Conservation (phyloP, 2,113 vertebrate species). For the Peucedramus taeniatus region DNA sequence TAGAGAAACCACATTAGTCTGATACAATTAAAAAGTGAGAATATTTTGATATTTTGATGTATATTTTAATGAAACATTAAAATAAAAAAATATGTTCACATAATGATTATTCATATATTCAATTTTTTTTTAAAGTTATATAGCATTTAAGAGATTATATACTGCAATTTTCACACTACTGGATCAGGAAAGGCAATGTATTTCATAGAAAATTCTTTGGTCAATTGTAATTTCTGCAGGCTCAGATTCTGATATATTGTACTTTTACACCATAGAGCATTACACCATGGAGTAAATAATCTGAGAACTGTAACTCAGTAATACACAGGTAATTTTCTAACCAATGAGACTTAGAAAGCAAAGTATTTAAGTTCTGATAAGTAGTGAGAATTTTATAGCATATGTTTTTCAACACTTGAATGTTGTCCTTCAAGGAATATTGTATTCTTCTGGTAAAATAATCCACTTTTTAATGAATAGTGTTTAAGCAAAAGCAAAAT, state of each 20-base stretch:
- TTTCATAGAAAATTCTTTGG: not conserved
- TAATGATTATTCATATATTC: not conserved
- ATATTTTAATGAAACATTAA: not conserved
- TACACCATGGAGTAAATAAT: not conserved
- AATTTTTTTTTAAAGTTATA: not conserved
- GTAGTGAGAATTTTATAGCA: not conserved
- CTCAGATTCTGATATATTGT: not conserved
- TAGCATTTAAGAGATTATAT: not conserved
- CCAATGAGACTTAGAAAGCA: not conserved
- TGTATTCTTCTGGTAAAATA: not conserved
- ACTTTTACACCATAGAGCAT: not conserved
- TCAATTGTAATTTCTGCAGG: rapidly evolving
- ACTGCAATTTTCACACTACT: not conserved
- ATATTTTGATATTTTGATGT: not conserved
- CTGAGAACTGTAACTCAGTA: not conserved
- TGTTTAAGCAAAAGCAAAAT: not conserved
- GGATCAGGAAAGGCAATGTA: not conserved
- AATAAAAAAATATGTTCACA: not conserved
- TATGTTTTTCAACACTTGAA: not conserved
- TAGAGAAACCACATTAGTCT: not conserved
- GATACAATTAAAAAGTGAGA: not conserved
- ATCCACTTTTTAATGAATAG: not conserved
- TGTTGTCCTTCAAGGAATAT: not conserved
- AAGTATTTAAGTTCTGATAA: not conserved
- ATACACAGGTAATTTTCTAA: not conserved